Conservation (phyloP, 2,888 invertebrate genomes). For the Drosophila paramelanica region DNA sequence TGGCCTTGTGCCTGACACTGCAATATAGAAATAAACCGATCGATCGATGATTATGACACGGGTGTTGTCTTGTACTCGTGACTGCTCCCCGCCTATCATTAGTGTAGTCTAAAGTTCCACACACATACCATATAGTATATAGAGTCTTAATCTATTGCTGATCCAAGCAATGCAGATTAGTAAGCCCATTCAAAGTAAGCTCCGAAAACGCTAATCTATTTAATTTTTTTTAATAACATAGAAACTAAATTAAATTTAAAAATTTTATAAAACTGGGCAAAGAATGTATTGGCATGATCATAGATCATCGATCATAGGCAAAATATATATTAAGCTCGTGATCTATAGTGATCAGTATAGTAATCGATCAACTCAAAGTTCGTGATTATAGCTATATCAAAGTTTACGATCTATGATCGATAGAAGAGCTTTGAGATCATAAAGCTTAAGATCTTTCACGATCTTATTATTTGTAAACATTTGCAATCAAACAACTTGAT, state of each 20-base stretch:
- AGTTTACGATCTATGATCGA: neutral
- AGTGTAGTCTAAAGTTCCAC: conserved; percentile 21
- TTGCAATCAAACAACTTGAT: too few relatives aligned
- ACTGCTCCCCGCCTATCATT: conserved; percentile 9
- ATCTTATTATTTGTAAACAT: too few relatives aligned
- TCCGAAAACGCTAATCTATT: conserved; percentile 21
- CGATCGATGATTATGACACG: conserved; percentile 17
- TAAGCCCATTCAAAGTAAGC: conserved; percentile 21
- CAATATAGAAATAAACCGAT: conserved; percentile 11
- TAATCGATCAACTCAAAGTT: neutral
- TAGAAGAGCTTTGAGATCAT: neutral
- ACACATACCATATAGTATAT: conserved; percentile 7
- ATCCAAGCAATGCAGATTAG: conserved; percentile 20
- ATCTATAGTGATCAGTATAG: neutral
- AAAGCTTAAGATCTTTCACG: too few relatives aligned
- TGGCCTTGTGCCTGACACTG: conserved; percentile 45
- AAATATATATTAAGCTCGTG: too few relatives aligned
- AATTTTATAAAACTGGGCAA: neutral
- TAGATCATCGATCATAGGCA: too few relatives aligned
- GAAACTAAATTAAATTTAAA: conserved; percentile 2
- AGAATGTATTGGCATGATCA: neutral
- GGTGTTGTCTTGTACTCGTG: conserved; percentile 1
- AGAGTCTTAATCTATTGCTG: conserved; percentile 24
- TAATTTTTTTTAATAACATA: neutral
- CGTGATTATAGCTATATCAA: too few relatives aligned